phyloP scores from a whole-genome alignment of 2,113 vertebrate species.

The Heterochromis multidens region DNA sequence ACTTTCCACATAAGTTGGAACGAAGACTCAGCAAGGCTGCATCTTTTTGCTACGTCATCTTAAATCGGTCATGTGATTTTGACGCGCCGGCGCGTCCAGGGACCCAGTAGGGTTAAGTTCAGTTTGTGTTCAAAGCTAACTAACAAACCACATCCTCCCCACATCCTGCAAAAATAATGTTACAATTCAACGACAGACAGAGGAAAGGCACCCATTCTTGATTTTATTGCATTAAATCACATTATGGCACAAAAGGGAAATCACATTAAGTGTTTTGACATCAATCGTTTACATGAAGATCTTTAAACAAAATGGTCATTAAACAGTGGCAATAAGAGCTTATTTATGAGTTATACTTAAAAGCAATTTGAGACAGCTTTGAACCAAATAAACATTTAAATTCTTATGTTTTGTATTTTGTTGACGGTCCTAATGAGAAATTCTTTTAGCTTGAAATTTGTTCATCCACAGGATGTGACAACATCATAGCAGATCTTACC shows the following conservation, averaged over 20 bases:
- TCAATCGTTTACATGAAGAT: not conserved
- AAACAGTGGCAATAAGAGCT: not conserved
- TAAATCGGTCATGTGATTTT: too few species aligned
- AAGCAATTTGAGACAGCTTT: not conserved
- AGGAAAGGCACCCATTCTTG: not conserved
- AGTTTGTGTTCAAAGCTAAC: too few species aligned
- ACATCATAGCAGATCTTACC: not conserved
- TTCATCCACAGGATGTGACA: not conserved
- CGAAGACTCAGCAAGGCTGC: too few species aligned
- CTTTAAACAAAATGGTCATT: not conserved
- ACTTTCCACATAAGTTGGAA: too few species aligned
- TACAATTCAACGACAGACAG: not conserved
- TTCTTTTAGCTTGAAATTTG: not conserved
- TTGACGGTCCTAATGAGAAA: not conserved
- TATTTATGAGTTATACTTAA: not conserved
- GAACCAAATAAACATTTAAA: not conserved
- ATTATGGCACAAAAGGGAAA: not conserved
- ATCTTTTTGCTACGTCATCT: too few species aligned
- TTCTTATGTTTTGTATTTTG: not conserved
- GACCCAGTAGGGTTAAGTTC: too few species aligned
- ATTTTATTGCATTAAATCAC: constrained; percentile 20
- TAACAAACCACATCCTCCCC: too few species aligned
- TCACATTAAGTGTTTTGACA: not conserved
- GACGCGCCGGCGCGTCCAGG: too few species aligned
- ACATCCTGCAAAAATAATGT: too few species aligned